Evolutionary conservation across 2,888 invertebrate genomes (phyloP).

Genomic region (Tipula unca): DNA sequence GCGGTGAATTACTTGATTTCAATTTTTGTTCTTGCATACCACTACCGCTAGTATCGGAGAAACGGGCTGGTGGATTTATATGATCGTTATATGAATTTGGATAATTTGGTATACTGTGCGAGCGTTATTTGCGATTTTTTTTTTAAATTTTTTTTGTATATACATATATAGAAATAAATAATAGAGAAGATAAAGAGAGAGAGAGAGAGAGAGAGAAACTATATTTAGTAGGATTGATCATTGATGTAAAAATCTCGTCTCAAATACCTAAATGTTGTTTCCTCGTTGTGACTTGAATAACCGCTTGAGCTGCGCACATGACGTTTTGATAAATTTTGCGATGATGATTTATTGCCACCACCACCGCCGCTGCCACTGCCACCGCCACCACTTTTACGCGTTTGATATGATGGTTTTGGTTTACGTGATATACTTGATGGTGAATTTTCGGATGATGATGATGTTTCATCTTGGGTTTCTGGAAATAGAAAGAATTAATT

Average conservation of each 20-base stretch:
- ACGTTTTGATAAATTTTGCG: constrained; percentile 51
- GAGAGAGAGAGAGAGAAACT: not conserved
- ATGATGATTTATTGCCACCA: constrained; percentile 38
- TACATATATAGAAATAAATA: not conserved
- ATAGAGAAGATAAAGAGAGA: not conserved
- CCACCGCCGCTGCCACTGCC: not conserved
- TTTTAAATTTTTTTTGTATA: not conserved
- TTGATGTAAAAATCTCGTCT: constrained; percentile 14
- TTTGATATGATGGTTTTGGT: constrained; percentile 51
- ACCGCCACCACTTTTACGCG: not conserved
- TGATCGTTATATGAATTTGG: constrained; percentile 67
- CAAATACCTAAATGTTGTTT: constrained; percentile 68
- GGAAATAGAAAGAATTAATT: constrained; percentile 19
- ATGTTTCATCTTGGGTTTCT: constrained; percentile 67
- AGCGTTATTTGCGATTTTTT: not conserved
- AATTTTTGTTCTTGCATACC: constrained; percentile 32
- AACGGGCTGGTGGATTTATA: constrained; percentile 78
- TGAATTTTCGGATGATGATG: constrained; percentile 70
- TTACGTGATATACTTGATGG: constrained; percentile 58
- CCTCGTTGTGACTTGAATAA: constrained; percentile 76
- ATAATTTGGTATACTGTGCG: constrained; percentile 62
- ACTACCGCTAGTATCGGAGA: constrained; percentile 55
- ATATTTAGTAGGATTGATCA: constrained; percentile 15
- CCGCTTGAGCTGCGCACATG: constrained; percentile 72
- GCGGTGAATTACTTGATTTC: constrained; percentile 39